Conservation (phyloP, 2,797 vertebrate species). For the Phyllotis vaccarum region DNA sequence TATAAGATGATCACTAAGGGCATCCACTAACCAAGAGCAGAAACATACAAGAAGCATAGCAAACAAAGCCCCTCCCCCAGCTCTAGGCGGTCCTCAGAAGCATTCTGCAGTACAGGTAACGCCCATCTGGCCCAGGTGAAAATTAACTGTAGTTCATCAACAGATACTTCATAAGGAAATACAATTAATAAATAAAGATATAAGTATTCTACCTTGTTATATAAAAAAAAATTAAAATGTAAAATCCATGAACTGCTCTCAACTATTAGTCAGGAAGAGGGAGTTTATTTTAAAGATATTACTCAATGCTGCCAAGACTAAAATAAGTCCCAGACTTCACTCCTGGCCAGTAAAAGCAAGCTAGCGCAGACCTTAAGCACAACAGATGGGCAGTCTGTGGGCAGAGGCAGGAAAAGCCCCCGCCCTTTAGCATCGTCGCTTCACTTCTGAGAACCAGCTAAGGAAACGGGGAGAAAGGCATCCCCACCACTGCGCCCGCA, state of each 20-base stretch:
- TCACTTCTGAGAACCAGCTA: slow-evolving; percentile 31
- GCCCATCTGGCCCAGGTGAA: background rate
- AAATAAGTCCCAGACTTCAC: slow-evolving; percentile 48
- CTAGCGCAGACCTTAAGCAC: background rate
- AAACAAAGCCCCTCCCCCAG: background rate
- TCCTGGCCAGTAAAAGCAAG: background rate
- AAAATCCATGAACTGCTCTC: slow-evolving; percentile 48
- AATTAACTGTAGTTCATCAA: slow-evolving; percentile 4
- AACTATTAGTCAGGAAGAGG: slow-evolving; percentile 35
- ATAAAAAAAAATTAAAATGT: slow-evolving; percentile 62
- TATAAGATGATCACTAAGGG: background rate
- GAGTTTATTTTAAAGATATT: slow-evolving; percentile 18
- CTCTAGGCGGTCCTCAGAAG: background rate
- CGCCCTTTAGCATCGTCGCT: background rate
- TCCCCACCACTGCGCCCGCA: background rate
- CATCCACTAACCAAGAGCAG: background rate
- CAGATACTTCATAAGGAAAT: slow-evolving; percentile 39
- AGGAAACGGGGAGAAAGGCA: background rate
- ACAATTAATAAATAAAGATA: background rate
- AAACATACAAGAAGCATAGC: background rate
- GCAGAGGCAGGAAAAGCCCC: background rate
- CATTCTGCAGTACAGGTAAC: background rate
- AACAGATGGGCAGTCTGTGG: background rate
- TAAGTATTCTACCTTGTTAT: background rate
- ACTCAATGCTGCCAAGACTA: slow-evolving; percentile 26